These are phyloP conservation scores for Polymixis lichenea DNA, from an alignment of 2,888 invertebrate genomes.

Conservation along the genomic window DNA sequence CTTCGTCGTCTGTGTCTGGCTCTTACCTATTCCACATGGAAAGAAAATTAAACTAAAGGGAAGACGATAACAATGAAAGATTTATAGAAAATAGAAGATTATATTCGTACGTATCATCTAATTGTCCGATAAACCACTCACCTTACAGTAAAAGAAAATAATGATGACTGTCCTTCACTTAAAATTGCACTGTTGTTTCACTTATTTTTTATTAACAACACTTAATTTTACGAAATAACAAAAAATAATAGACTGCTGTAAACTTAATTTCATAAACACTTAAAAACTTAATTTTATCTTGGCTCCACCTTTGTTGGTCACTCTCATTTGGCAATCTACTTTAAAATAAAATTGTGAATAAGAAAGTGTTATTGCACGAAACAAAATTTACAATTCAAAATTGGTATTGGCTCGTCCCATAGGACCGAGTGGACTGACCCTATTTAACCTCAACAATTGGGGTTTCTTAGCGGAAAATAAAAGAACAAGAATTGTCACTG, in stretches of 20 bases:
- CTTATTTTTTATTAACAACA: constrained; percentile 23
- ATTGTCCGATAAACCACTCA: constrained; percentile 29
- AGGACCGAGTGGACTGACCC: constrained; percentile 83
- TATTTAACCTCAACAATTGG: constrained; percentile 83
- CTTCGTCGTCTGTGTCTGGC: background rate
- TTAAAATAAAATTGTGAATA: constrained; percentile 65
- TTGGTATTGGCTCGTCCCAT: constrained; percentile 75
- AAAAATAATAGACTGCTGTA: constrained; percentile 7
- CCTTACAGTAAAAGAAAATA: constrained; percentile 22
- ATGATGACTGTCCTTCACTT: constrained; percentile 21
- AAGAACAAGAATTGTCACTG: constrained; percentile 82
- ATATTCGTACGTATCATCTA: background rate
- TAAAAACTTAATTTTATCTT: constrained; percentile 27
- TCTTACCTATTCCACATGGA: background rate
- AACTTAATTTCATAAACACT: constrained; percentile 31
- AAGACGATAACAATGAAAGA: background rate
- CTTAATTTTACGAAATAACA: constrained; percentile 27
- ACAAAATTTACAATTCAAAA: constrained; percentile 82
- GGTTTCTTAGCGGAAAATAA: constrained; percentile 79
- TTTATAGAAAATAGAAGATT: background rate
- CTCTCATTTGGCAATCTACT: constrained; percentile 61
- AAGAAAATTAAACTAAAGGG: background rate
- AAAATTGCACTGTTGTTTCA: constrained; percentile 41
- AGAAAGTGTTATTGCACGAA: constrained; percentile 54
- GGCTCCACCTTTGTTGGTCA: constrained; percentile 44